These are phyloP conservation scores for Ashinkailepas kermadecensis DNA, from an alignment of 2,888 invertebrate species.

Conservation along the genomic window DNA sequence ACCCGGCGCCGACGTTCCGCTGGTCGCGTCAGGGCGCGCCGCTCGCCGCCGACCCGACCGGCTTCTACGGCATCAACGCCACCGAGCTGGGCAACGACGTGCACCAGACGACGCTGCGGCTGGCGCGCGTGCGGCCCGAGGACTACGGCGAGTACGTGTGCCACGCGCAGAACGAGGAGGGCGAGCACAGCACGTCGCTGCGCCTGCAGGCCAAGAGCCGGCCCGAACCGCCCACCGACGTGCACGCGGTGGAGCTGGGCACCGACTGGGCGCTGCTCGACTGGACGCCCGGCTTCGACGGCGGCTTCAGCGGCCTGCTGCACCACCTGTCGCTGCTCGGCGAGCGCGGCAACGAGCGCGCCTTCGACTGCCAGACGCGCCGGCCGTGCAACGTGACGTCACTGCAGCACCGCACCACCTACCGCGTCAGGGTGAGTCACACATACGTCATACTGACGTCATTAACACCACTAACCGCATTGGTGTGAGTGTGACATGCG, in stretches of 20 bases:
- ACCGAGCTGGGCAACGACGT: slow-evolving; percentile 75
- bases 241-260: slow-evolving; percentile 64
- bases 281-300: slow-evolving; percentile 88
- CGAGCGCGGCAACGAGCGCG: slow-evolving; percentile 27
- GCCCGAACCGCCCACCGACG: slow-evolving; percentile 69
- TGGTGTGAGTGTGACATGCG: too few relatives aligned
- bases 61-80: slow-evolving; percentile 66
- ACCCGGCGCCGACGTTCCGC: slow-evolving; percentile 85
- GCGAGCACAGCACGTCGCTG: slow-evolving; percentile 53
- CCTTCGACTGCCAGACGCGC: slow-evolving; percentile 63
- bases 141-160: slow-evolving; percentile 91
- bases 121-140: slow-evolving; percentile 53
- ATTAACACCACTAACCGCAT: too few relatives aligned
- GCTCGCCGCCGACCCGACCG: slow-evolving; percentile 53
- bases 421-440: slow-evolving; percentile 66
- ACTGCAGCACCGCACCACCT: slow-evolving; percentile 77
- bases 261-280: slow-evolving; percentile 70
- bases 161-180: slow-evolving; percentile 72
- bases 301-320: slow-evolving; percentile 75
- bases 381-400: slow-evolving; percentile 82
- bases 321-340: slow-evolving; percentile 60
- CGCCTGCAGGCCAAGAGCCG: slow-evolving; percentile 75
- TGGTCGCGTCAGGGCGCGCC: slow-evolving; percentile 49
- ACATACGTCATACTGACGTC: too few relatives aligned
- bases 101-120: slow-evolving; percentile 66